Evolutionary conservation across 2,113 vertebrate genomes (phyloP).

Genomic region (Plecturocebus donacophilus): DNA sequence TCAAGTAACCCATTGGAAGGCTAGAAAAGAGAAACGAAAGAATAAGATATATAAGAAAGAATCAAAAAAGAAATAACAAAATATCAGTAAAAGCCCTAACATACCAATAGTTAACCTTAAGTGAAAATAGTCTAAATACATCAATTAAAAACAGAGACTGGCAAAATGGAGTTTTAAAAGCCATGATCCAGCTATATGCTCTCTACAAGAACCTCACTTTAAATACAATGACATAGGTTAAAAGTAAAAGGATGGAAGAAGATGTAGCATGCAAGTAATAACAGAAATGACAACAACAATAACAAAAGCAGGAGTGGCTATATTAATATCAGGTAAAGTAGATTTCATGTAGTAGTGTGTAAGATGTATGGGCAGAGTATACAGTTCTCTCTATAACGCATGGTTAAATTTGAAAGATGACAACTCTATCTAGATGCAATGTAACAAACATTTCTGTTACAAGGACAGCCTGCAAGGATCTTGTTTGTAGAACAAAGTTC

Average conservation of each 20-base stretch:
- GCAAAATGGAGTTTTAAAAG: not conserved
- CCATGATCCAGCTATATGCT: not conserved
- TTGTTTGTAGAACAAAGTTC: slow-evolving; percentile 18
- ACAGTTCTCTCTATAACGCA: not conserved
- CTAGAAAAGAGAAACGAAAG: not conserved
- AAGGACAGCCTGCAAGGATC: not conserved
- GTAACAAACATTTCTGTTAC: not conserved
- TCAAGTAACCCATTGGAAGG: not conserved
- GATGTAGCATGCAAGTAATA: not conserved
- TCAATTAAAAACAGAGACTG: not conserved
- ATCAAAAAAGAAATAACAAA: not conserved
- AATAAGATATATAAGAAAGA: not conserved
- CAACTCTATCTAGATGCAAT: not conserved
- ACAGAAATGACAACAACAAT: not conserved
- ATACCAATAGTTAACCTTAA: not conserved
- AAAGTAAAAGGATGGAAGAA: not conserved
- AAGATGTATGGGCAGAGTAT: not conserved
- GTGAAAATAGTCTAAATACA: not conserved
- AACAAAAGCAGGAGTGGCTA: not conserved
- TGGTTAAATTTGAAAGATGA: not conserved
- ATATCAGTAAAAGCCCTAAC: not conserved
- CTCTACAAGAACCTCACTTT: not conserved
- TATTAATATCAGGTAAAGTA: not conserved
- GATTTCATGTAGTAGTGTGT: not conserved
- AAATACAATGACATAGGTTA: not conserved